These are phyloP conservation scores for Chloropsis hardwickii DNA, from an alignment of 2,113 vertebrate species.

Conservation along the genomic window DNA sequence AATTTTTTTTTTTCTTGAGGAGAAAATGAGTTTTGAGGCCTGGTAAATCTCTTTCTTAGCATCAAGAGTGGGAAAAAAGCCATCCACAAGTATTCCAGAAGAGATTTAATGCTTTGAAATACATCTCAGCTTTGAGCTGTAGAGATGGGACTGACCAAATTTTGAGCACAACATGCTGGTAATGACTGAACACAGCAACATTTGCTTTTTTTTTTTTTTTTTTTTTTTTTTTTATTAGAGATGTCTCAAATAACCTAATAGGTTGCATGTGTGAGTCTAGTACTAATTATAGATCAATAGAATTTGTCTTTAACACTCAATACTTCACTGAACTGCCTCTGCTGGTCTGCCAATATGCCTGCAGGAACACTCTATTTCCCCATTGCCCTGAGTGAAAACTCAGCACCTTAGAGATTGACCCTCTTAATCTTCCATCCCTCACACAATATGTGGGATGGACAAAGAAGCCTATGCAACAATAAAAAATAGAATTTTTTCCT, in stretches of 20 bases:
- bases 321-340: neutral
- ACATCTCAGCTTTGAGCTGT: neutral
- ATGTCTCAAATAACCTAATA: neutral
- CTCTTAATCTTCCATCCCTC: neutral
- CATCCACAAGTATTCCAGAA: neutral
- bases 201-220: neutral
- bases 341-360: neutral
- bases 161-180: neutral
- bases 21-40: neutral
- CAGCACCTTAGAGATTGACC: neutral
- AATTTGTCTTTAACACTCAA: neutral
- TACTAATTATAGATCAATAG: conserved; percentile 8
- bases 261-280: neutral
- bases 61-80: neutral
- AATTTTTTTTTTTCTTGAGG: neutral
- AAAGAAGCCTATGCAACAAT: neutral
- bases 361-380: neutral
- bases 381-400: neutral
- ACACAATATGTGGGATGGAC: neutral
- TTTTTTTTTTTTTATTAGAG: neutral
- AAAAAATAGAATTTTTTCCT: neutral
- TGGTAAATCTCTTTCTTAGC: neutral
- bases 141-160: neutral
- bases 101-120: neutral
- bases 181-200: neutral